These are phyloP conservation scores for Sphaeramia orbicularis DNA, from an alignment of 2,797 vertebrate genomes.

Conservation along the genomic window DNA sequence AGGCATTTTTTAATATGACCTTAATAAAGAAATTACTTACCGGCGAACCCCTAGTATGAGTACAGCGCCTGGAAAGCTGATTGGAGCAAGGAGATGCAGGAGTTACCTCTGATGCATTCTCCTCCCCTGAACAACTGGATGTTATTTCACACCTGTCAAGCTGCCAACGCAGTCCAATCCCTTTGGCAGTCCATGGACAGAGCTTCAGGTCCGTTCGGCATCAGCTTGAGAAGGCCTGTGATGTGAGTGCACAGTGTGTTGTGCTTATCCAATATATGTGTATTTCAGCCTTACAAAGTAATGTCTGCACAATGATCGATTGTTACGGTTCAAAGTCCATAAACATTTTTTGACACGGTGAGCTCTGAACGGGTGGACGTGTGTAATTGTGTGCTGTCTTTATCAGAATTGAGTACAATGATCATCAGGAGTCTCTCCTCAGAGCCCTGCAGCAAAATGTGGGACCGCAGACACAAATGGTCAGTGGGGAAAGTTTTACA, in stretches of 20 bases:
- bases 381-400: background rate
- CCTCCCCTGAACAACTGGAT: constrained; percentile 91
- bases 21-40: constrained; percentile 8
- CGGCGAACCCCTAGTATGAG: constrained; percentile 82
- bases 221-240: constrained; percentile 83
- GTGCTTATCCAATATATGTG: no score
- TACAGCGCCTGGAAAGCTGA: constrained; percentile 89
- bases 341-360: no score
- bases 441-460: constrained; percentile 89
- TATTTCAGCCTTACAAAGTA: no score
- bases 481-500: constrained; percentile 55
- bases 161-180: constrained; percentile 82
- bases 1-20: background rate
- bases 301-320: no score
- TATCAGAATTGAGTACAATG: constrained; percentile 91
- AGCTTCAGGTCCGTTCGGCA: constrained; percentile 89
- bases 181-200: constrained; percentile 88
- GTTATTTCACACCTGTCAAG: constrained; percentile 86
- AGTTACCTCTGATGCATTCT: constrained; percentile 83
- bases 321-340: no score
- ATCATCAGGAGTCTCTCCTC: constrained; percentile 90
- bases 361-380: background rate
- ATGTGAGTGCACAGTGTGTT: constrained; percentile 84
- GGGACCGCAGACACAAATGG: constrained; percentile 88
- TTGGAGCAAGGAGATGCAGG: constrained; percentile 93